phyloP scores from a whole-genome alignment of 2,113 vertebrate species.

The Theristicus caerulescens region DNA sequence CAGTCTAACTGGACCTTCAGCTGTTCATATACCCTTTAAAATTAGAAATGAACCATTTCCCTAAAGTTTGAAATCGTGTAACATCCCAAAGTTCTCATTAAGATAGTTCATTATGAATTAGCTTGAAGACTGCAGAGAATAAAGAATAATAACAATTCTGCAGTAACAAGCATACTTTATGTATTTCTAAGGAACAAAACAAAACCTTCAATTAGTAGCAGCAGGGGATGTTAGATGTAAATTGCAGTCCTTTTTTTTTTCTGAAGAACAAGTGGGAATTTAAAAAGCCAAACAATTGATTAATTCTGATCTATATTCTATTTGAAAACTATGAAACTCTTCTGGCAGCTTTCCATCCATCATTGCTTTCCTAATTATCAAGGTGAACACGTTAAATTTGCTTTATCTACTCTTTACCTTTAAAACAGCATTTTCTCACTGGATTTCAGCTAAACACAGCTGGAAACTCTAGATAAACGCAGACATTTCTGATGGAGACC shows the following conservation, averaged over 20 bases:
- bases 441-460: slow-evolving; percentile 80
- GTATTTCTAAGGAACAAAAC: background rate
- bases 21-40: background rate
- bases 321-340: slow-evolving; percentile 40
- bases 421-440: slow-evolving; percentile 68
- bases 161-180: background rate
- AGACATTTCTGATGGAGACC: slow-evolving; percentile 71
- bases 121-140: background rate
- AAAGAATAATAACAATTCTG: background rate
- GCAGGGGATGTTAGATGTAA: background rate
- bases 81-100: background rate
- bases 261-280: background rate
- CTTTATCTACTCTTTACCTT: slow-evolving; percentile 63
- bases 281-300: slow-evolving; percentile 4
- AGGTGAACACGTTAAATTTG: slow-evolving; percentile 67
- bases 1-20: background rate
- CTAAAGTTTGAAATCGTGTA: background rate
- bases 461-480: slow-evolving; percentile 86
- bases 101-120: background rate
- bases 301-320: slow-evolving; percentile 34
- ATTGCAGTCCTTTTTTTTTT: background rate
- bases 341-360: slow-evolving; percentile 41
- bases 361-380: slow-evolving; percentile 38
- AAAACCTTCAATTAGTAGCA: background rate
- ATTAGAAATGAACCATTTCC: background rate